Evolutionary conservation across 2,797 vertebrate species (phyloP).

Genomic region (Labeo calbasu): DNA sequence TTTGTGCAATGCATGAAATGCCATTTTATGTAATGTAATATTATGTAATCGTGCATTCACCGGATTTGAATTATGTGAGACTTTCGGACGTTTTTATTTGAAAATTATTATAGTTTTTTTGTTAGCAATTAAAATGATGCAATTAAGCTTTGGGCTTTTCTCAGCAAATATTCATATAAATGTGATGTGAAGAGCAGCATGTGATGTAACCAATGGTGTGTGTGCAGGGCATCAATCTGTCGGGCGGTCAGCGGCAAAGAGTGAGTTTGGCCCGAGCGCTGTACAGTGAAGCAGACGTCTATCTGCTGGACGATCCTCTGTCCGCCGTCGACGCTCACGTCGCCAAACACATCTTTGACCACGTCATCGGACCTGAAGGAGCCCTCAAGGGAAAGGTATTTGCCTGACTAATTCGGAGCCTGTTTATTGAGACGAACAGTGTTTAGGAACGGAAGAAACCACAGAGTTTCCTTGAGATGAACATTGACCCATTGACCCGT

Average conservation of each 20-base stretch:
- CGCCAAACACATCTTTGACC: conserved; percentile 95
- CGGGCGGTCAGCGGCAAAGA: conserved; percentile 93
- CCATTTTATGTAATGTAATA: too few relatives aligned
- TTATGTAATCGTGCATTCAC: background rate
- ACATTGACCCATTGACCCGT: background rate
- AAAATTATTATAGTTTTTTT: too few relatives aligned
- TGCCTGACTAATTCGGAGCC: background rate
- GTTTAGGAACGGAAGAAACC: background rate
- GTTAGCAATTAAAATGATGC: too few relatives aligned
- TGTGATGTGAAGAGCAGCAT: background rate
- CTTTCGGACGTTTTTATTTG: background rate
- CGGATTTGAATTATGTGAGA: background rate
- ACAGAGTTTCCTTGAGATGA: background rate
- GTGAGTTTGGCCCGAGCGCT: conserved; percentile 93
- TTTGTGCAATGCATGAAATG: too few relatives aligned
- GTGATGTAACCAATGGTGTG: background rate
- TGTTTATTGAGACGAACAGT: background rate
- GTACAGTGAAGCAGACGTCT: conserved; percentile 88
- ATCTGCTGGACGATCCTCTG: conserved; percentile 93
- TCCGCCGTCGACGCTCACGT: conserved; percentile 96
- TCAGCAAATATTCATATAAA: background rate
- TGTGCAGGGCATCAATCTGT: conserved; percentile 94
- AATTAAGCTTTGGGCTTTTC: too few relatives aligned
- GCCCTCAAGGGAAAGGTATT: conserved; percentile 87
- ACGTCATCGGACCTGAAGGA: conserved; percentile 92